Evolutionary conservation across 2,888 invertebrate genomes (phyloP).

Genomic region (Rhingia campestris): DNA sequence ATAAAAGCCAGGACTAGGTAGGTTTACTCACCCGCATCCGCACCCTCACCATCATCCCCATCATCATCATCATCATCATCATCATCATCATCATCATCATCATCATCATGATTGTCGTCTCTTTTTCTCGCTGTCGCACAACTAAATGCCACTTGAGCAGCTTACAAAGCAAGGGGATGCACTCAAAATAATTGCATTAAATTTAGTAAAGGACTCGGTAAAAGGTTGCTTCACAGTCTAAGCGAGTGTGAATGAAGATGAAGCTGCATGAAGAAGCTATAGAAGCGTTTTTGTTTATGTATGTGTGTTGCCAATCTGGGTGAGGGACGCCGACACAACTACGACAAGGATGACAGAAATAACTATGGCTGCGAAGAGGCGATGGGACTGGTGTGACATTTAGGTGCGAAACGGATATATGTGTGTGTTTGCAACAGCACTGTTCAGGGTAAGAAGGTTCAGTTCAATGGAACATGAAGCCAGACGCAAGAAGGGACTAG

Average conservation of each 20-base stretch:
- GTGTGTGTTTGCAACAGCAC: neutral
- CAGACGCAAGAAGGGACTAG: neutral
- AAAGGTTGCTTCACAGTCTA: slow-evolving; percentile 70
- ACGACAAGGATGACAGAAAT: neutral
- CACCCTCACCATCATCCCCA: neutral
- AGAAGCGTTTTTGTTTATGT: neutral
- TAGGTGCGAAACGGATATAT: slow-evolving; percentile 17
- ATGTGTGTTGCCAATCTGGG: slow-evolving; percentile 18
- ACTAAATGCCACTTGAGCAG: slow-evolving; percentile 70
- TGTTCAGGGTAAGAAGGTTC: slow-evolving; percentile 3
- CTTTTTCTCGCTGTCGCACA: slow-evolving; percentile 48
- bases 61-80: neutral
- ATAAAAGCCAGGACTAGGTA: slow-evolving; percentile 1
- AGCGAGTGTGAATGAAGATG: slow-evolving; percentile 69
- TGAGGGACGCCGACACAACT: slow-evolving; percentile 5
- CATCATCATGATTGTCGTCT: neutral
- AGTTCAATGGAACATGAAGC: slow-evolving; percentile 7
- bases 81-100: neutral
- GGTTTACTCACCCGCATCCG: neutral
- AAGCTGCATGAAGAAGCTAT: slow-evolving; percentile 24
- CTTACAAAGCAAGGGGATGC: slow-evolving; percentile 72
- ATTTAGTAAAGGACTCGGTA: slow-evolving; percentile 70
- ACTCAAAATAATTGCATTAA: slow-evolving; percentile 74
- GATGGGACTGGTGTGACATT: neutral
- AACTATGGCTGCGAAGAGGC: no score